These are phyloP conservation scores for Oreamnos americanus DNA, from an alignment of 2,113 vertebrate genomes.

Conservation along the genomic window DNA sequence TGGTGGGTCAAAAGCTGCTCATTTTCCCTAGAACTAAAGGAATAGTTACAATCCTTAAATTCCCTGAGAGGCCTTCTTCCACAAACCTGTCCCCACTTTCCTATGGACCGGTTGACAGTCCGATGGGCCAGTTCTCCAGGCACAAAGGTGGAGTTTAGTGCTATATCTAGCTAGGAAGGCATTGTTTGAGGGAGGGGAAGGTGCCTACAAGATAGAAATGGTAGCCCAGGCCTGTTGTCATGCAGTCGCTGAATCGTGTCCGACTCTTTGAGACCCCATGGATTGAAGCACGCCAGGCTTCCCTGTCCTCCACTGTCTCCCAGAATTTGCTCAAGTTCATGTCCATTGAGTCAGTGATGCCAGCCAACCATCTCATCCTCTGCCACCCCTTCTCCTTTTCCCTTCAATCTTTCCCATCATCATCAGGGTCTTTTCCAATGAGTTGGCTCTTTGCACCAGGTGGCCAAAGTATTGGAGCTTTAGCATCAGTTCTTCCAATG, in stretches of 20 bases:
- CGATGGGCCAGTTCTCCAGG: neutral
- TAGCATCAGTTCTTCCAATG: neutral
- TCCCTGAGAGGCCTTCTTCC: neutral
- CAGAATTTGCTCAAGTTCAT: neutral
- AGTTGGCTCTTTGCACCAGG: neutral
- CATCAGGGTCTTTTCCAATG: neutral
- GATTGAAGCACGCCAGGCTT: neutral
- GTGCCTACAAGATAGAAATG: neutral
- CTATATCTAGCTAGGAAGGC: too few relatives aligned
- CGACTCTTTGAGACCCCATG: neutral
- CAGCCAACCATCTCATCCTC: neutral
- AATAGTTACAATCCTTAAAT: neutral
- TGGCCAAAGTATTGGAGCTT: neutral
- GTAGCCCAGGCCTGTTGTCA: neutral
- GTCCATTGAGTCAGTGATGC: neutral
- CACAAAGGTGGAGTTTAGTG: neutral
- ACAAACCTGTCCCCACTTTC: neutral
- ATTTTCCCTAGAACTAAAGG: neutral
- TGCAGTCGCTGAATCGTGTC: neutral
- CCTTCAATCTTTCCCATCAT: neutral
- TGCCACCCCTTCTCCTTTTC: neutral
- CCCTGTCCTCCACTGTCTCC: neutral
- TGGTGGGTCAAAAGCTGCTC: neutral
- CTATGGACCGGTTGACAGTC: neutral
- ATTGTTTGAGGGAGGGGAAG: neutral